phyloP scores from a whole-genome alignment of 2,797 vertebrate species.

The Tapera naevia region DNA sequence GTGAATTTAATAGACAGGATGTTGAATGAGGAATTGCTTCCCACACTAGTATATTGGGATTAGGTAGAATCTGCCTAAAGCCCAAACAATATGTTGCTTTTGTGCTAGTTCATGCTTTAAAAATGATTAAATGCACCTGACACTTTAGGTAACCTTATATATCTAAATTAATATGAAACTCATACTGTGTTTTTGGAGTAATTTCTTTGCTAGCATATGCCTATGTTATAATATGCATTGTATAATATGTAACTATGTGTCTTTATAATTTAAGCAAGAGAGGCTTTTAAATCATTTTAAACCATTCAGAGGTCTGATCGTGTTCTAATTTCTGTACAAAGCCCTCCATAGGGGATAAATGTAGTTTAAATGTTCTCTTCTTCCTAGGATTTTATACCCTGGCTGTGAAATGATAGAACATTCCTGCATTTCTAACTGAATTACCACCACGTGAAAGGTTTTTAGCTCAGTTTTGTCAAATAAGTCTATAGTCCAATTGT shows the following conservation, averaged over 20 bases:
- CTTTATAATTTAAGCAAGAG: conserved; percentile 45
- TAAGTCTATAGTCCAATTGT: neutral
- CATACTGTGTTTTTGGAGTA: neutral
- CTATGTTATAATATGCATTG: neutral
- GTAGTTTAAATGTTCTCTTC: conserved; percentile 41
- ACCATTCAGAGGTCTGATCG: conserved; percentile 63
- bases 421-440: neutral
- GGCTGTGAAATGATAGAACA: conserved; percentile 7
- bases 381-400: conserved; percentile 9
- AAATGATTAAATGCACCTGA: conserved; percentile 33
- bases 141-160: conserved; percentile 12
- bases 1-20: conserved; percentile 47
- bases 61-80: neutral
- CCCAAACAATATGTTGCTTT: conserved; percentile 17
- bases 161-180: conserved; percentile 27
- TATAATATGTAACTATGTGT: neutral
- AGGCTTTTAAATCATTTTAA: conserved; percentile 64
- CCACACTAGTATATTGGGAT: neutral
- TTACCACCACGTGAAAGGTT: neutral
- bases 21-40: conserved; percentile 43
- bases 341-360: conserved; percentile 52
- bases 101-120: conserved; percentile 32
- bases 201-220: neutral
- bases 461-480: neutral
- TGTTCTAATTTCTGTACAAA: conserved; percentile 52